Evolutionary conservation across 2,888 invertebrate genomes (phyloP), one percentile per base, ranked within the genome.

Genomic region (Coelopa pilipes): DNA sequence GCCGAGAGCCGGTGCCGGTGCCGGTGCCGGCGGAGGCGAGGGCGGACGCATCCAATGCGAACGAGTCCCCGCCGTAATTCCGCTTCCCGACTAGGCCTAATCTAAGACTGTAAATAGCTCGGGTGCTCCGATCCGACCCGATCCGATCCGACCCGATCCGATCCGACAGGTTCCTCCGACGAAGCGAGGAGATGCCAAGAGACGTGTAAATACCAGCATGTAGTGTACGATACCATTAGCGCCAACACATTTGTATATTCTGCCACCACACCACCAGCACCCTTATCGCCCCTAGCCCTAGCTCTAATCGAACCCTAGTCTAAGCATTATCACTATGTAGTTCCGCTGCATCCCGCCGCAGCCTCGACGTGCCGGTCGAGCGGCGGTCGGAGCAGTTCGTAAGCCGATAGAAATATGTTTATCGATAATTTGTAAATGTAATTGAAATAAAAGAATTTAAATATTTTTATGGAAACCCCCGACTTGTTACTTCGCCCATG

Each of bases 391-490:
- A n/a, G 62, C 34, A 24, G n/a, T 49, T 24, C 15, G 19, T 50
- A 50, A 50, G 50, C 21, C 50, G 11, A 10, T 21, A 70, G 19
- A 47, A 70, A 15, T 17, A 49, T 70, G 50, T 62, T 70, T 70
- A 50, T 70, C 49, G 49, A 70, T 62, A 49, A 70, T 70, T 63
- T 63, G 62, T 70, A 70, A 45, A 70, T 24, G 53, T 70, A 62
- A 50, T 60, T 50, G 50, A 17, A 70, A 70, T 63, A 63, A 70
- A 62, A 66, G 21, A 21, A 62, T 60, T 45, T 45, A 34, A 50
- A 50, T 62, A 62, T 50, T 70, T 70, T 70, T 63, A 50, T 21
- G 12, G 63, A 50, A 50, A 53, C 13, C 47, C 15, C 15, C 1
- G 45, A 46, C n/a, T 12, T 50, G 24, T 21, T 49, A 11, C 21